phyloP scores from a whole-genome alignment of 1,140 invertebrate genomes.

The Sycobia sp. region DNA sequence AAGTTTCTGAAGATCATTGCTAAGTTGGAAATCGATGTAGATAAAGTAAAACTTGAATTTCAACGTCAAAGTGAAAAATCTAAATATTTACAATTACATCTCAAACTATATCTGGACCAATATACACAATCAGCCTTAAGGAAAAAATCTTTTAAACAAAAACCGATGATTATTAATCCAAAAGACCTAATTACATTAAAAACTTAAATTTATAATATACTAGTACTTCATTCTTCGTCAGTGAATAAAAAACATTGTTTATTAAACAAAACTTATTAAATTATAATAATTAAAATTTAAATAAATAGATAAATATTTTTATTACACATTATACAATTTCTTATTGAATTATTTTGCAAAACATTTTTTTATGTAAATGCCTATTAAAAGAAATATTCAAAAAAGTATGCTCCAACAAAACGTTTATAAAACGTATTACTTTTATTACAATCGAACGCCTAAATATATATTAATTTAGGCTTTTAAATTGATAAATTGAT shows the following conservation, averaged over 20 bases:
- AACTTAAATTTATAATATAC: neutral
- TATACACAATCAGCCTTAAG: neutral
- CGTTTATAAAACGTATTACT: conserved; percentile 22
- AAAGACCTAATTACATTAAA: neutral
- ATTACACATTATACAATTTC: conserved; percentile 3
- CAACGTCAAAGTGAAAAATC: conserved; percentile 30
- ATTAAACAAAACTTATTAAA: no score
- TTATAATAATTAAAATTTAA: neutral
- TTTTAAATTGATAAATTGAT: conserved; percentile 2
- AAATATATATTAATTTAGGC: neutral
- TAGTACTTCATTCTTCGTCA: neutral
- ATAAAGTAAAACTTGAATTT: conserved; percentile 32
- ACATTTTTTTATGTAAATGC: conserved; percentile 7
- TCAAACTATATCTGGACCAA: conserved; percentile 20
- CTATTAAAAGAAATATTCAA: neutral
- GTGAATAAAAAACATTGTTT: no score
- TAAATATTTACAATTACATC: conserved; percentile 24
- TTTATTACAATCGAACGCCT: neutral
- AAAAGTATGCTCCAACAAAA: no score
- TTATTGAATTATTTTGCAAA: neutral
- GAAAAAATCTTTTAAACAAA: neutral
- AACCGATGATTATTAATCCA: neutral
- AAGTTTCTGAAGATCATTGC: neutral
- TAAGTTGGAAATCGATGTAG: neutral
- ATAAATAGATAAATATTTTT: conserved; percentile 16